Evolutionary conservation across 2,113 vertebrate genomes (phyloP), one percentile per base, ranked within the genome.

Genomic region (Zapornia atra): DNA sequence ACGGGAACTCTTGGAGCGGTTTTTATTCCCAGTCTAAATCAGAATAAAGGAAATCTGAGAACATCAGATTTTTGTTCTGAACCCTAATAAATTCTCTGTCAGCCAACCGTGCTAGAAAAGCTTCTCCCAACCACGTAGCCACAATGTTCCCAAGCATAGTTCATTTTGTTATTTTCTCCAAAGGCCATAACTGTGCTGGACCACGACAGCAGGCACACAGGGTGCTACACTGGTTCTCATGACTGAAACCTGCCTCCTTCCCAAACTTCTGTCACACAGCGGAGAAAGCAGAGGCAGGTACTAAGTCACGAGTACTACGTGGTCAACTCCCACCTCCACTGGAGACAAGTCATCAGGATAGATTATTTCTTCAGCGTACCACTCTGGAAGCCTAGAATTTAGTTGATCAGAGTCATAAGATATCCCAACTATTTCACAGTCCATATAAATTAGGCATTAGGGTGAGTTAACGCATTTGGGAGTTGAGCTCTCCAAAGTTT

Each of bases 301-400:
- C 64, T 4, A 40, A 31, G 34, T 31, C 33, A 17, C 4, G 15
- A 66, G 59, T 17, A 24, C 19, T 6, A 13, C 8, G 18, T 14
- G n/a, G 29, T 6, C 29, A 54, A 9, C 12, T n/a, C 33, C 48
- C 12, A 3, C 3, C 21, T 25, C 18, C 44, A 5, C 4, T 1
- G 31, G 12, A 34, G 29, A 56, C 20, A 17, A 21, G 26, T 2
- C 1, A 29, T 57, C 25, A 61, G 69, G 33, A 42, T 2, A 4
- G 15, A 3, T 17, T 21, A 61, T 42, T 82, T 54, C 57, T 73
- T 72, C 22, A 68, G 51, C 61, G 63, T 48, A 57, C 2, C 24
- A 1, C 68, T 8, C 59, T 3, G 5, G 8, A 17, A 94, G 11
- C 38, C 48, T 46, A 29, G 40, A 70, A 6, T 17, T n/a, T 11